These are phyloP conservation scores for Linhomoeus sp. DNA, from an alignment of 2,888 invertebrate genomes.

Conservation along the genomic window DNA sequence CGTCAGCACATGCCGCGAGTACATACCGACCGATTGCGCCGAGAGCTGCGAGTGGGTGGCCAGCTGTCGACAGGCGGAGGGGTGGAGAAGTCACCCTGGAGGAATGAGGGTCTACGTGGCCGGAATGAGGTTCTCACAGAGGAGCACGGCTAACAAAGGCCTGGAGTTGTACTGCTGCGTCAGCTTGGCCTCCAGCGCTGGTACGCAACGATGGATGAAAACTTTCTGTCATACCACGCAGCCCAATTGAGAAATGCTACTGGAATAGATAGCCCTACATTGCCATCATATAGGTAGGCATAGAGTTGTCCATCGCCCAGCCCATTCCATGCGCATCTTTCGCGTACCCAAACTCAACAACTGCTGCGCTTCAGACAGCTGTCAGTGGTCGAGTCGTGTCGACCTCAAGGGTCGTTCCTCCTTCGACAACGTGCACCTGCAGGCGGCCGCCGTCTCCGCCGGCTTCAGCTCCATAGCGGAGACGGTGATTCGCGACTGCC, in stretches of 20 bases:
- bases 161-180: neutral
- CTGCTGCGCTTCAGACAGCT: neutral
- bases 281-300: too few relatives aligned
- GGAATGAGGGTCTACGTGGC: neutral
- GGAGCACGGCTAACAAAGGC: neutral
- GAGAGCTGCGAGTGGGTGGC: neutral
- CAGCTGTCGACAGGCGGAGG: neutral
- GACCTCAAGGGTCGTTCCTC: neutral
- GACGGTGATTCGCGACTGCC: neutral
- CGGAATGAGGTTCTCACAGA: neutral
- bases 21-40: neutral
- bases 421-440: neutral
- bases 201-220: neutral
- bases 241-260: too few relatives aligned
- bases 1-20: neutral
- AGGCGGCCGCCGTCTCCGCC: neutral
- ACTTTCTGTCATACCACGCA: too few relatives aligned
- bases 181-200: neutral
- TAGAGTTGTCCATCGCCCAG: too few relatives aligned
- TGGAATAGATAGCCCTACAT: too few relatives aligned
- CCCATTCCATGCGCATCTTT: too few relatives aligned
- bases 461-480: neutral
- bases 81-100: neutral
- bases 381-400: neutral
- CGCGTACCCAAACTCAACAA: too few relatives aligned